Base-by-base conservation (phyloP, 2,888 invertebrate species). In the Cerastis leucographa region DNA sequence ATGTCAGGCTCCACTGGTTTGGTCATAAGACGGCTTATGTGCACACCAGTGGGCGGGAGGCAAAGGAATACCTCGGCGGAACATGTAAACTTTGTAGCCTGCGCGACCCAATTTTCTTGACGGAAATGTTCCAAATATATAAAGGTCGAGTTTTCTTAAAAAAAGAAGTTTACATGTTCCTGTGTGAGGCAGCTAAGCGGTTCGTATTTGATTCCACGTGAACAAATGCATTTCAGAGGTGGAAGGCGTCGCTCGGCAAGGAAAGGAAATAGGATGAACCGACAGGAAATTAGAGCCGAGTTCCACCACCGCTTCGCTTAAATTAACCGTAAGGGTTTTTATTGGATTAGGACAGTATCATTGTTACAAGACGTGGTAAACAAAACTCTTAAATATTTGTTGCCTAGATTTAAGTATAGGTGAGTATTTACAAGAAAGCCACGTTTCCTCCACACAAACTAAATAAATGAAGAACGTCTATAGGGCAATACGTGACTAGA, bases 161-260 rank as follows among this genome's bases (percentile, higher is more conserved):
- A 72, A 6, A 87, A n/a, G n/a, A 87, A 91, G 93, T 93, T 91
- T 86, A 93, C 91, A 88, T 92, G 89, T 91, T 94, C 92, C 90
- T 88, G 74, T 82, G 81, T 81, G 94, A 96, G 96, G 96, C 96
- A 96, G 96, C 96, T 96, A 90, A 94, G 96, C 96, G 96, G 94
- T 95, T 96, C 96, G 84, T 91, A 80, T 88, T 89, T 76, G 96
- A 96, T 96, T 95, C 94, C 96, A 97, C 96, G 81, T 96, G 93
- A 96, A 93, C 85, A 91, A 89, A 84, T 84, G 81, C 83, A 84
- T 87, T 93, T 94, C 95, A 96, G 97, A 95, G 97, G 96, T 97
- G 97, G 94, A 96, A 97, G 97, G 97, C 96, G 94, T 94, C 92
- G 90, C 95, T 94, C 92, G 93, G 93, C 93, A 91, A 89, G 92